phyloP scores from a whole-genome alignment of 2,888 invertebrate species.

The Tetragonisca angustula region DNA sequence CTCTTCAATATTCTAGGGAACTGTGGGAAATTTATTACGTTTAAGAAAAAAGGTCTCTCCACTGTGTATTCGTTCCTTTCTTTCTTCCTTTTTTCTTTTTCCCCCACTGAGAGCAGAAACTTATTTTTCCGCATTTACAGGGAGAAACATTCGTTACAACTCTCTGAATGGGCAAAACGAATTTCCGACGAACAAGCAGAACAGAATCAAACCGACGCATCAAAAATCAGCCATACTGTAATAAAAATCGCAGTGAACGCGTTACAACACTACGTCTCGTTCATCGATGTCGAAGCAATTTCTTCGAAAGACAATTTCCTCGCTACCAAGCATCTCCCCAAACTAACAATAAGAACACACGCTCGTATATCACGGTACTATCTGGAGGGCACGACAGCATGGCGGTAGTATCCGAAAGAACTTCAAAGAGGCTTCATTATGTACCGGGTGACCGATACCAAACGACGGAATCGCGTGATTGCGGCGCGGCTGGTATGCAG shows the following conservation, averaged over 20 bases:
- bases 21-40: background rate
- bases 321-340: background rate
- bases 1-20: background rate
- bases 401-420: background rate
- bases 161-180: no score
- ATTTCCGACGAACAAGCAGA: no score
- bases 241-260: no score
- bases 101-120: no score
- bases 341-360: background rate
- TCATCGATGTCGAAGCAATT: background rate
- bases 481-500: conserved; percentile 72
- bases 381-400: background rate
- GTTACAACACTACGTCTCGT: no score
- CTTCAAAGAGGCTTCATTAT: conserved; percentile 39
- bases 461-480: conserved; percentile 74
- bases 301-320: background rate
- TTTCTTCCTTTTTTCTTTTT: no score
- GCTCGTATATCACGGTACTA: background rate
- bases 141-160: no score
- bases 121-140: no score
- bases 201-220: no score
- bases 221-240: no score
- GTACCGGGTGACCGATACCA: conserved; percentile 67
- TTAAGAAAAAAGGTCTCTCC: background rate
- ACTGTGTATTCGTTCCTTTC: background rate